Base-by-base conservation (phyloP, 2,888 invertebrate species). In the Lithosia quadra region DNA sequence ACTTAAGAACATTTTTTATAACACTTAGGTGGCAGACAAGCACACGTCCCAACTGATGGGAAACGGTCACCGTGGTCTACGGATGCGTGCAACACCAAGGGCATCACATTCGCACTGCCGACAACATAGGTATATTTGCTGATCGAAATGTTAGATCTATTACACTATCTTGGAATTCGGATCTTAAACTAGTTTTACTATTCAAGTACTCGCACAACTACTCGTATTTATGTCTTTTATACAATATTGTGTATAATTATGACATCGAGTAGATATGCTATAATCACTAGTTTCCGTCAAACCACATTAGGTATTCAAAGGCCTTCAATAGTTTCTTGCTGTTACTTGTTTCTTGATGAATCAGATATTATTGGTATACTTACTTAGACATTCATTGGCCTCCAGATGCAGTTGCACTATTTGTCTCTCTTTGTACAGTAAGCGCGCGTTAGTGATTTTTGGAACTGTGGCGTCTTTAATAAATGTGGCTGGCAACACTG, bases 241-340 rank as follows among this genome's bases (percentile, higher is more conserved):
- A 22, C 22, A 43, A 22, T 56, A 53, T 24, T 10, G 2, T 18
- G 2, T n/a, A 28, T 28, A 28, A 11, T 11, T n/a, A 15, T 65
- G 18, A 33, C 5, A 60, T 60, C 36, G 36, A 59, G 36, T 66
- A 55, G 21, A 18, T 39, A 43, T 11, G 39, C 43, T 56, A 55
- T 67, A 55, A 62, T 62, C 13, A 21, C 11, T 15, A 4, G 39
- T 56, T 56, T 67, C 56, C 61, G 61, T 60, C 36, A 28, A 8
- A 24, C 13, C 24, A 55, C 28, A 61, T 28, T n/a, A n/a, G n/a
- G n/a, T n/a, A n/a, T n/a, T 55, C 36, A 53, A 66, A 66, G 66
- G 65, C 5, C 21, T 21, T 21, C 9, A 22, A 33, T 22, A 36
- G 49, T 39, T 24, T 55, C 66, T 66, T 13, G 15, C 8, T 43